Conservation (phyloP, 2,888 invertebrate genomes). For the Plebejus anna region DNA sequence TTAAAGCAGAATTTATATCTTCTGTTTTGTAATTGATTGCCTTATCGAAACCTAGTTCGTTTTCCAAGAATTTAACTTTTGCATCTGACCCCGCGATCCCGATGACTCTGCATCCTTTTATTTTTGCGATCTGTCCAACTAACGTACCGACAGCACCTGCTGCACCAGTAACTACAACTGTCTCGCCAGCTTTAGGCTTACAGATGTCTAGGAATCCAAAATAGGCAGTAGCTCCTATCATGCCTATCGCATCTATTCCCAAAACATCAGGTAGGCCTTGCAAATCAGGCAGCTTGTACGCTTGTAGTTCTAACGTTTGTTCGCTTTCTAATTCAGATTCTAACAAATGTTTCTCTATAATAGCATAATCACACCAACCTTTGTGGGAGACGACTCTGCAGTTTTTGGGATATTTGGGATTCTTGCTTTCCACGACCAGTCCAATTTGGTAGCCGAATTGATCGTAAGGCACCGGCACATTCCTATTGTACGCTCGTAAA, state of each 20-base stretch:
- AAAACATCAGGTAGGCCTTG: slow-evolving; percentile 69
- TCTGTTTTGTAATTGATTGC: slow-evolving; percentile 85
- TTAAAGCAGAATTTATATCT: slow-evolving; percentile 70
- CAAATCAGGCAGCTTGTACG: slow-evolving; percentile 68
- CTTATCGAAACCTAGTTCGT: slow-evolving; percentile 82
- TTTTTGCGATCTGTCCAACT: slow-evolving; percentile 86
- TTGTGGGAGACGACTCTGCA: slow-evolving; percentile 74
- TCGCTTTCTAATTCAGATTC: slow-evolving; percentile 43
- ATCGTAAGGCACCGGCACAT: slow-evolving; percentile 43
- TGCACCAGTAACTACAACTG: slow-evolving; percentile 83
- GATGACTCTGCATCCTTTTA: slow-evolving; percentile 79
- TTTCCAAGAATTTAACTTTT: slow-evolving; percentile 82
- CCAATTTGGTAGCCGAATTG: slow-evolving; percentile 48
- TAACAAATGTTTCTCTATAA: slow-evolving; percentile 13
- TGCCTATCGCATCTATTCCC: slow-evolving; percentile 79
- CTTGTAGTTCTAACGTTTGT: not conserved
- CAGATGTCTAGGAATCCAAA: slow-evolving; percentile 84
- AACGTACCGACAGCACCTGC: slow-evolving; percentile 86
- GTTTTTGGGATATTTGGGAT: slow-evolving; percentile 78
- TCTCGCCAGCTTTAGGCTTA: slow-evolving; percentile 82
- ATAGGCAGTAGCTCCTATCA: slow-evolving; percentile 84
- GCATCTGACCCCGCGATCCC: slow-evolving; percentile 84
- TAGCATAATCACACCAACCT: slow-evolving; percentile 74
- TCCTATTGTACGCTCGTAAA: slow-evolving; percentile 36
- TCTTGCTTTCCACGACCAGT: slow-evolving; percentile 79